These are phyloP conservation scores for Synergus gifuensis DNA, from an alignment of 2,888 invertebrate genomes.

Conservation along the genomic window DNA sequence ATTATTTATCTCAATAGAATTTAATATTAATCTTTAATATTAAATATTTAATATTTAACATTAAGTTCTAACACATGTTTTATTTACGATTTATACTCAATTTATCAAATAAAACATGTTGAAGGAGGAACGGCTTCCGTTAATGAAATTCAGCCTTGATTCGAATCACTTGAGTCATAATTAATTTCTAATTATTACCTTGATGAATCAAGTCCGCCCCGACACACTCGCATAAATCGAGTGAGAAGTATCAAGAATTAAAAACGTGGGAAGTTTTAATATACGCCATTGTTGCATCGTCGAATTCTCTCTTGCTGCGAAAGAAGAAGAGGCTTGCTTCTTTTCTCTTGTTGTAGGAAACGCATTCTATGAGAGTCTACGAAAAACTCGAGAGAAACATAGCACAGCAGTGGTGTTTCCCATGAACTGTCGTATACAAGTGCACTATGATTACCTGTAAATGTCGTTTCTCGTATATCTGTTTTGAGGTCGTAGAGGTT, in stretches of 20 bases:
- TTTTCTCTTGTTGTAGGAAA: slow-evolving; percentile 29
- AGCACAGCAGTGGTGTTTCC: slow-evolving; percentile 7
- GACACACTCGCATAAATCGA: slow-evolving; percentile 27
- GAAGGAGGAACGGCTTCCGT: background rate
- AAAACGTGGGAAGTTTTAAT: slow-evolving; percentile 37
- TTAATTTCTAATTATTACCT: slow-evolving; percentile 36
- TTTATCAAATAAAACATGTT: background rate
- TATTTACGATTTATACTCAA: background rate
- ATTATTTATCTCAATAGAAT: too few relatives aligned
- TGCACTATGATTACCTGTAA: slow-evolving; percentile 38
- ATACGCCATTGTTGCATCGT: slow-evolving; percentile 21
- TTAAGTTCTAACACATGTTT: background rate
- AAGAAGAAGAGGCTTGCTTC: slow-evolving; percentile 21
- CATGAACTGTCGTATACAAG: slow-evolving; percentile 31
- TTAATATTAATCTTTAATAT: too few relatives aligned
- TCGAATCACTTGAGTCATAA: background rate
- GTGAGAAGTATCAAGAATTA: slow-evolving; percentile 23
- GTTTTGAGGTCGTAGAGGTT: slow-evolving; percentile 26
- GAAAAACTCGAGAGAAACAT: background rate
- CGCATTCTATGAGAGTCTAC: slow-evolving; percentile 33
- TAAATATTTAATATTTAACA: background rate
- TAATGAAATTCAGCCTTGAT: slow-evolving; percentile 14
- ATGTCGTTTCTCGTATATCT: slow-evolving; percentile 29
- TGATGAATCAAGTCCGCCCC: slow-evolving; percentile 9
- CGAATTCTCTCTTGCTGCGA: background rate